Evolutionary conservation across 2,888 invertebrate genomes (phyloP).

Genomic region (Nomada fabriciana): DNA sequence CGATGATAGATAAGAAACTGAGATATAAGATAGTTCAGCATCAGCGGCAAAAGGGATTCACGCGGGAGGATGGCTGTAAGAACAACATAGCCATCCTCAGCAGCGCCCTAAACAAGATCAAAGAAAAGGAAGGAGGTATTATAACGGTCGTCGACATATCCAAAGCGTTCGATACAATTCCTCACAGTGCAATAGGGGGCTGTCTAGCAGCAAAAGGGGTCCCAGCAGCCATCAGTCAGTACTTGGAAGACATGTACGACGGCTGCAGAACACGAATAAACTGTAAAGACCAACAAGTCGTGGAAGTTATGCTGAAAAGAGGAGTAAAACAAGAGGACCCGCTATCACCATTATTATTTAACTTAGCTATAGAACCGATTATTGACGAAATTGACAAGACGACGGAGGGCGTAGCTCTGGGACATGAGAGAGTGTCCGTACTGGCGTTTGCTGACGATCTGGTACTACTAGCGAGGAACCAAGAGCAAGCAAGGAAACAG

Average conservation of each 20-base stretch:
- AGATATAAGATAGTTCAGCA: neutral
- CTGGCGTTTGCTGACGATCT: neutral
- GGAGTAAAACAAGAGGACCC: neutral
- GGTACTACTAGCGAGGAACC: neutral
- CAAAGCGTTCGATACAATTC: no score
- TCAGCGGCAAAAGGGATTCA: neutral
- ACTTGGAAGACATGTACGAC: neutral
- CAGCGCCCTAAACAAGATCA: neutral
- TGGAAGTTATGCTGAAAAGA: fast-evolving
- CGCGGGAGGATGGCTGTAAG: neutral
- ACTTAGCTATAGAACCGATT: no score
- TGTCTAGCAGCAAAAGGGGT: no score
- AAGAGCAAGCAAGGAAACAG: neutral
- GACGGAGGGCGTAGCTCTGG: no score
- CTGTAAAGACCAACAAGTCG: fast-evolving
- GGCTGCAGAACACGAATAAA: neutral
- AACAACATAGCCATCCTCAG: neutral
- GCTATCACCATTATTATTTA: neutral
- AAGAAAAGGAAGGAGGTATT: neutral
- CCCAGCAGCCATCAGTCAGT: neutral
- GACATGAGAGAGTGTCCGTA: no score
- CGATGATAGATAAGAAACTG: neutral
- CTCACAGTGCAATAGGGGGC: neutral
- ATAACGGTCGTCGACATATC: neutral
- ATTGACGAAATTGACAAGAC: no score